Evolutionary conservation across 2,797 vertebrate genomes (phyloP), one percentile per base, ranked within the genome.

Genomic region (Spatula clypeata): DNA sequence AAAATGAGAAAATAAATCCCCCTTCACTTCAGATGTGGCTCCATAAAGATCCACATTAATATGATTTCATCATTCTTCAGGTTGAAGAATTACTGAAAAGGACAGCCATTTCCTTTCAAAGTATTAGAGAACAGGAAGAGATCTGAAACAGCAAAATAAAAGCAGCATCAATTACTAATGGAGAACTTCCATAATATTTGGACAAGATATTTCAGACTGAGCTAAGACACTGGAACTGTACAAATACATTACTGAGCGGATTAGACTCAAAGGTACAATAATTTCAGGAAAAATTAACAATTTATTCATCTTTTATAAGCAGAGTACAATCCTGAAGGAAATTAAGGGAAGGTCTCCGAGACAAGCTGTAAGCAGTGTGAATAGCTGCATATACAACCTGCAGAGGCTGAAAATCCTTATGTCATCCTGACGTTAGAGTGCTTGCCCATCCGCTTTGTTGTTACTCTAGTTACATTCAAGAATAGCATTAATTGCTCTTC

Each of bases 401-500:
- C 76, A 45, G 67, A 73, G 38, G 19, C 13, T 62, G 38, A 75
- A 67, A 90, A 73, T 29, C 60, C 40, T 17, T 42, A 16, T 60
- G 55, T 47, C 27, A 73, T 47, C 14, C 7, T 87, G 38, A 69
- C 38, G 18, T 17, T 76, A 27, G 55, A 81, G 24, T 55, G 44
- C 34, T 42, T 92, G 34, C 16, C 47, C 34, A 94, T 54, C 11
- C 24, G 65, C 45, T 76, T 87, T 14, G 67, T 49, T 86, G 90
- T 91, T 58, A 80, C 65, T 90, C 69, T 57, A 49, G 8, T 69
- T 86, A 42, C 24, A 79, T 24, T 64, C 13, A 23, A 86, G 27
- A 71, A 64, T 34, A 87, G 34, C 71, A 75, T 86, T 86, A 88
- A 91, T 20, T 87, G 51, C 31, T 87, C 79, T 83, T 86, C 65